Conservation (phyloP, 2,113 vertebrate species). For the Xiphophorus couchianus region DNA sequence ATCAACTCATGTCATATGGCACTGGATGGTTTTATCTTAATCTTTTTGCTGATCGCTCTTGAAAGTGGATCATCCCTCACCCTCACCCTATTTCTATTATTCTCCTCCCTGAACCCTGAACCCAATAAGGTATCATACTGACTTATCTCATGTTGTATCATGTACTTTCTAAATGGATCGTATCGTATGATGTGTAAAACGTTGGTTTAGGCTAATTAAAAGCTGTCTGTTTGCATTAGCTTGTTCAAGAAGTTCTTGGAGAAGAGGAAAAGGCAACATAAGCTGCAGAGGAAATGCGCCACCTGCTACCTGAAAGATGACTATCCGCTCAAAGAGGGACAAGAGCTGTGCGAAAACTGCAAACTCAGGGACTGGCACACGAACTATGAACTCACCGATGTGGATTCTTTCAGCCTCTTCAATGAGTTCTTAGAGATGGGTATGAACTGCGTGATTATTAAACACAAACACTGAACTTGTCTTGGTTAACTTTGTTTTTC, state of each 20-base stretch:
- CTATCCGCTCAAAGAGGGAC: conserved; percentile 36
- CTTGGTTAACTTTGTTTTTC: not conserved
- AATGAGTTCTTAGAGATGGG: conserved; percentile 96
- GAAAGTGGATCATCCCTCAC: too few species aligned
- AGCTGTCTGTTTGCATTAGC: conserved; percentile 41
- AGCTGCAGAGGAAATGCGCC: conserved; percentile 77
- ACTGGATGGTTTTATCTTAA: too few species aligned
- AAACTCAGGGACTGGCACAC: conserved; percentile 82
- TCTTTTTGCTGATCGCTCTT: too few species aligned
- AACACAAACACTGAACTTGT: not conserved
- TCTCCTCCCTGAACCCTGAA: too few species aligned
- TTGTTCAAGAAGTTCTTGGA: conserved; percentile 78
- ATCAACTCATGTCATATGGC: too few species aligned
- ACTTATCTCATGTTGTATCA: too few species aligned
- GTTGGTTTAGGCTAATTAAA: not conserved
- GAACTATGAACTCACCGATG: conserved; percentile 85
- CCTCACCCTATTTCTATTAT: too few species aligned
- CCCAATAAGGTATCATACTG: too few species aligned
- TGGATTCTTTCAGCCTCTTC: conserved; percentile 89
- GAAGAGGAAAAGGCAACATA: conserved; percentile 46
- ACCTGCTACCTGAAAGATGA: conserved; percentile 78
- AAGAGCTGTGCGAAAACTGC: conserved; percentile 76
- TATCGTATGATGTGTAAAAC: too few species aligned
- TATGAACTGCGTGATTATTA: conserved; percentile 52
- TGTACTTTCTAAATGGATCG: too few species aligned